Conservation (phyloP, 1,140 invertebrate species). For the Danaus melanippus region DNA sequence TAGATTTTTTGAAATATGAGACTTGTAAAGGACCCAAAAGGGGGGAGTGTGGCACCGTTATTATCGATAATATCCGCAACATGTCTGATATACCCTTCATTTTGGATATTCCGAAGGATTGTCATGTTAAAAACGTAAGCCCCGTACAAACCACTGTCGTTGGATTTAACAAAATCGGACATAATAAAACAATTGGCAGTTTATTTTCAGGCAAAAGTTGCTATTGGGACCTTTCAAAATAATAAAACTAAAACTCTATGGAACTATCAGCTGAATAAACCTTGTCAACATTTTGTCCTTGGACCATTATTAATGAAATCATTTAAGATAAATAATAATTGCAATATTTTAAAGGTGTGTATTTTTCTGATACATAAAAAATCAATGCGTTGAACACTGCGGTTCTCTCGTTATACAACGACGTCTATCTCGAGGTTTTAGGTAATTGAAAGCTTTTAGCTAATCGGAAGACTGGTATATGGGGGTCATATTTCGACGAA, state of each 20-base stretch:
- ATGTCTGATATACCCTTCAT: constrained; percentile 39
- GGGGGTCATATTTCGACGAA: no score
- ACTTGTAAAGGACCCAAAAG: constrained; percentile 50
- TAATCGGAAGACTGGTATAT: no score
- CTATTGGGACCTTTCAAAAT: constrained; percentile 31
- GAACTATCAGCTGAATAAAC: constrained; percentile 45
- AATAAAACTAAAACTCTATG: constrained; percentile 40
- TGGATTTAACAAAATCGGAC: constrained; percentile 1
- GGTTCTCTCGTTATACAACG: no score
- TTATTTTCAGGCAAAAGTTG: constrained; percentile 42
- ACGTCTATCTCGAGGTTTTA: no score
- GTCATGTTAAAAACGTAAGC: constrained; percentile 39
- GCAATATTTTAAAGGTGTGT: constrained; percentile 49
- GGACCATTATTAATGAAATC: constrained; percentile 40
- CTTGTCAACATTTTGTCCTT: constrained; percentile 56
- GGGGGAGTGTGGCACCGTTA: constrained; percentile 33
- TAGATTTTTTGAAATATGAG: constrained; percentile 35
- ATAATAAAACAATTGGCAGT: neutral
- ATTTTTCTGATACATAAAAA: neutral
- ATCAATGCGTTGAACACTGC: no score
- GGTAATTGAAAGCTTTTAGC: no score
- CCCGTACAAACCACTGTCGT: neutral
- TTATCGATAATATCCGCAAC: constrained; percentile 33
- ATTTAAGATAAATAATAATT: constrained; percentile 46
- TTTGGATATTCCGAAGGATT: constrained; percentile 41